These are phyloP conservation scores for Linepithema humile DNA, from an alignment of 1,140 invertebrate genomes.

Conservation along the genomic window DNA sequence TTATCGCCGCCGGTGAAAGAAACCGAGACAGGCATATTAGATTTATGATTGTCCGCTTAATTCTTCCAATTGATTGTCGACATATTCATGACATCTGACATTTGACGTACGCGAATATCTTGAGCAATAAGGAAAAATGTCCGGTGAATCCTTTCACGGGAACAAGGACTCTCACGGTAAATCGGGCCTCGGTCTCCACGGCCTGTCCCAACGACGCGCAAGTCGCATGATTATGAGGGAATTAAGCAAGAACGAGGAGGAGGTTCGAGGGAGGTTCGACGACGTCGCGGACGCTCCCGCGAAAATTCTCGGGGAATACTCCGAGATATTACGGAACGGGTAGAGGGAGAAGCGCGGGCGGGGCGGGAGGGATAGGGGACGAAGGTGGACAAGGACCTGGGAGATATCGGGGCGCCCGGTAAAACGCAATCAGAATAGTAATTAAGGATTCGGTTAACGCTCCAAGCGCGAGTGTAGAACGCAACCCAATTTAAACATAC, in stretches of 20 bases:
- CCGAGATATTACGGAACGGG: constrained; percentile 63
- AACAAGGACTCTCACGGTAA: neutral
- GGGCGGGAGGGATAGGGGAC: constrained; percentile 30
- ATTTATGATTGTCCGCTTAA: constrained; percentile 22
- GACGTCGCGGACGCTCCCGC: constrained; percentile 38
- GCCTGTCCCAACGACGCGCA: neutral
- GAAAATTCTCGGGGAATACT: constrained; percentile 57
- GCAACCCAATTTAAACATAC: constrained; percentile 79
- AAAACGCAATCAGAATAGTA: constrained; percentile 80
- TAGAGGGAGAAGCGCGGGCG: neutral
- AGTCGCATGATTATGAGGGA: constrained; percentile 24
- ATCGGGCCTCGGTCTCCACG: constrained; percentile 7
- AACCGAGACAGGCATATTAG: neutral
- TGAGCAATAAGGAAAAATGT: neutral
- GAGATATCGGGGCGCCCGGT: constrained; percentile 60
- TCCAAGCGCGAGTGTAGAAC: constrained; percentile 74
- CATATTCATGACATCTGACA: neutral
- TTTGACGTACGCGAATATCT: neutral
- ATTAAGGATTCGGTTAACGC: constrained; percentile 80
- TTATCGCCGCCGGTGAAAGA: constrained; percentile 12
- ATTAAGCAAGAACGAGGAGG: neutral
- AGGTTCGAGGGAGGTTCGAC: neutral
- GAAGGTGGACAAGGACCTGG: constrained; percentile 6
- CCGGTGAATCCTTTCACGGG: neutral
- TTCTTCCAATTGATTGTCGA: neutral